Conservation (phyloP, 1,140 invertebrate species). For the Heliothis subflexa region DNA sequence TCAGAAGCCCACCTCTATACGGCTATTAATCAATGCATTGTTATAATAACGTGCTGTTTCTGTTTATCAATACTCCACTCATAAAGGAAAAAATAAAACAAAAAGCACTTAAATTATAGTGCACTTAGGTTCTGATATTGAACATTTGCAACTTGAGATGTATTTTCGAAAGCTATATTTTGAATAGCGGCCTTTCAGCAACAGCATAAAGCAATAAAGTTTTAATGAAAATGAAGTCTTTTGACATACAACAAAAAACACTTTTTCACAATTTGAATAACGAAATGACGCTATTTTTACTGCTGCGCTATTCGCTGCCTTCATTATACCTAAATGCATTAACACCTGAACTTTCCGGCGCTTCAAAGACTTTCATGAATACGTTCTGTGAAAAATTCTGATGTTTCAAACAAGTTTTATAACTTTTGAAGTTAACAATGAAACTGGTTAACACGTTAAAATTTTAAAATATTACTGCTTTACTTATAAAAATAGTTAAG, state of each 20-base stretch:
- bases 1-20: conserved; percentile 17
- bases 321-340: too few species aligned
- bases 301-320: too few species aligned
- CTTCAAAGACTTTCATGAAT: neutral
- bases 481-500: too few species aligned
- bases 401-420: conserved; percentile 2
- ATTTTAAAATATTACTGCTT: neutral
- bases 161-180: neutral
- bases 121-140: conserved; percentile 11
- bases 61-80: conserved; percentile 14
- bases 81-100: conserved; percentile 13
- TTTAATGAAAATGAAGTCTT: neutral
- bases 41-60: conserved; percentile 27
- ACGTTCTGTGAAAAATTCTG: neutral
- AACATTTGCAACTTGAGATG: neutral
- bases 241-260: too few species aligned
- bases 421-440: conserved; percentile 11
- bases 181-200: neutral
- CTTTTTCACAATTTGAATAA: too few species aligned
- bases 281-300: too few species aligned
- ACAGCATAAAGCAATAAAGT: neutral
- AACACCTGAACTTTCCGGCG: too few species aligned
- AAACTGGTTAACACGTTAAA: conserved; percentile 1
- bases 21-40: conserved; percentile 26
- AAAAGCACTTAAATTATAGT: neutral